Evolutionary conservation across 1,140 invertebrate genomes (phyloP), one percentile per base, ranked within the genome.

Genomic region (Ptiloglossa arizonensis): DNA sequence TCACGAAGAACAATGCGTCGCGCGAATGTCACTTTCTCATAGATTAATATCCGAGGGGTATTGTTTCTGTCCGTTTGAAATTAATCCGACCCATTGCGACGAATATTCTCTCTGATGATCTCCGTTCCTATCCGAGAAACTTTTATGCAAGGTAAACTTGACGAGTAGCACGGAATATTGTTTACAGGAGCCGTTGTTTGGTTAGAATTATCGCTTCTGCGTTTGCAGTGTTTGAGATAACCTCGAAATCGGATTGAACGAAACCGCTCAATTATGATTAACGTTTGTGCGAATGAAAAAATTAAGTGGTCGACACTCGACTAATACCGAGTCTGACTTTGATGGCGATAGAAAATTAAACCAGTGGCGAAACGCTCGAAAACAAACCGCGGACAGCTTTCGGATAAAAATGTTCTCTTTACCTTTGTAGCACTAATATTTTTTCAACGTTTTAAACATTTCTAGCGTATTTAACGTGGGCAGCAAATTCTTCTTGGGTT

Each of bases 241-340:
- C 29, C 63, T 17, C 44, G 46, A 50, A n/a, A 56, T 41, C 35
- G 24, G 35, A 41, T 69, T 1, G n/a, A 24, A 32, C 48, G 15
- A 41, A 38, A 19, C 17, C 24, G 24, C 50, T 29, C 29, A 41
- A 29, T 56, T 41, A 41, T 69, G 35, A 50, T 56, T 69, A 56
- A 69, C 29, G 52, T 41, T n/a, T n/a, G 41, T n/a, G 35, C 41
- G 29, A 56, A 38, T 57, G 35, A 56, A 41, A 52, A 69, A 69
- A 19, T 35, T 17, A 56, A 35, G n/a, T 56, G n/a, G n/a, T n/a
- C n/a, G n/a, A n/a, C n/a, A n/a, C n/a, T n/a, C n/a, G n/a, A n/a
- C n/a, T n/a, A n/a, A n/a, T n/a, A n/a, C n/a, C n/a, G n/a, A n/a
- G n/a, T n/a, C n/a, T n/a, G n/a, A n/a, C n/a, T n/a, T n/a, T n/a